These are phyloP conservation scores for Tragelaphus eurycerus DNA, from an alignment of 2,797 vertebrate genomes.

Conservation along the genomic window DNA sequence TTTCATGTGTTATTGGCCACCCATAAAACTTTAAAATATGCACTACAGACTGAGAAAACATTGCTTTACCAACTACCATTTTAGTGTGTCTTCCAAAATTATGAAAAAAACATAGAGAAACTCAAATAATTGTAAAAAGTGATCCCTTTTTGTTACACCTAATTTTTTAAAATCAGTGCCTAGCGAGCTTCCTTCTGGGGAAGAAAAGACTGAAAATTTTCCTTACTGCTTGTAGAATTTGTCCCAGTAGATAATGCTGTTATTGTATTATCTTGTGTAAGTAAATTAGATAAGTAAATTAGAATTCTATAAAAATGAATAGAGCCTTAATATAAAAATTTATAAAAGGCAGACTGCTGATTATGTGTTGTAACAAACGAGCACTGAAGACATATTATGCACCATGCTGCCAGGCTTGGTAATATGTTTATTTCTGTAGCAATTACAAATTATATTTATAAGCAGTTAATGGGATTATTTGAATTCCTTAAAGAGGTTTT, in stretches of 20 bases:
- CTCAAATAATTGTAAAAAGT: not conserved
- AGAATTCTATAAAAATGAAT: slow-evolving; percentile 36
- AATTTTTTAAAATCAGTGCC: not conserved
- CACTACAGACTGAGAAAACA: not conserved
- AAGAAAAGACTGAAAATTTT: slow-evolving; percentile 1
- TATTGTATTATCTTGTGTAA: not conserved
- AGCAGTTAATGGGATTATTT: slow-evolving; percentile 46
- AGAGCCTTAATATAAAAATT: slow-evolving; percentile 38
- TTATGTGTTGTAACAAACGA: not conserved
- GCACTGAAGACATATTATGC: not conserved
- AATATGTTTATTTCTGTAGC: slow-evolving; percentile 44
- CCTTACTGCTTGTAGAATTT: slow-evolving; percentile 20
- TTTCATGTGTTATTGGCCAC: not conserved
- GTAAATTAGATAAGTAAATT: slow-evolving; percentile 44
- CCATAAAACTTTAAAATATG: slow-evolving; percentile 4
- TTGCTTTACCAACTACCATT: not conserved
- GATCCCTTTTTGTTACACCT: not conserved
- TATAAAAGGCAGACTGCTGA: not conserved
- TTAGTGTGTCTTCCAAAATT: not conserved
- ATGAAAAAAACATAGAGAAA: not conserved
- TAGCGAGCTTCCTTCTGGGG: not conserved
- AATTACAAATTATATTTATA: slow-evolving; percentile 43
- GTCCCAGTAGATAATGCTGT: not conserved
- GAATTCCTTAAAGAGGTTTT: slow-evolving; percentile 56
- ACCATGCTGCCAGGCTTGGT: not conserved